Base-by-base conservation (phyloP, 2,797 vertebrate genomes). In the Pyrocephalus nanus region DNA sequence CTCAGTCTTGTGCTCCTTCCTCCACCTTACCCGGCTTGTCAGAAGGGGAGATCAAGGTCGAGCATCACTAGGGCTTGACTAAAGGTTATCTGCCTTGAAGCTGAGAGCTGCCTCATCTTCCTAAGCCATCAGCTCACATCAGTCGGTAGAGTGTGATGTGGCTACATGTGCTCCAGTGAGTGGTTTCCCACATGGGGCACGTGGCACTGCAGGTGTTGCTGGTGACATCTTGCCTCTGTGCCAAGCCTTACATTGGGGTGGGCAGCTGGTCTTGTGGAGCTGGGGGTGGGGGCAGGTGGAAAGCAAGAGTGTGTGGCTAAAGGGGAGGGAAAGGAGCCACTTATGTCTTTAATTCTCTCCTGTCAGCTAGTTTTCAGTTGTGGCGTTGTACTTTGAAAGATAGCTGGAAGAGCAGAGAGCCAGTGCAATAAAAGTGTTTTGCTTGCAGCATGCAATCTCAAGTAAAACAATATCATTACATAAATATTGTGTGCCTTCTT, bases 201-300 rank as follows among this genome's bases (percentile, higher is more conserved):
- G 30, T 60, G 74, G 54, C 3, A 0, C 73, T 58, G 77, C 47
- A 62, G 17, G 40, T 42, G 22, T 4, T 60, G 36, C 51, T 71
- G 61, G 74, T 45, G 9, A 40, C 4, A 32, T 57, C 42, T 51
- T 90, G 66, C 43, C 0, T 0, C 51, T 40, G 47, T 27, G 38
- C n/a, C 20, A 3, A 29, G 45, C 61, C 42, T 82, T 60, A 9
- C 12, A 2, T 0, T 47, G 64, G 29, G 30, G 48, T 2, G 11
- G 21, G 71, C 60, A 76, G 62, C 5, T 0, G 0, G 16, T 75
- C 77, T 34, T 4, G 2, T 0, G 0, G 73, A 55, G 15, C 61
- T 81, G n/a, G 19, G 47, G 38, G n/a, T n/a, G 69, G 34, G 5
- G 20, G 69, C 34, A 66, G 45, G 50, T 60, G 57, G 50, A 84